Evolutionary conservation across 2,113 vertebrate genomes (phyloP).

Genomic region (Siphamia tubifer): DNA sequence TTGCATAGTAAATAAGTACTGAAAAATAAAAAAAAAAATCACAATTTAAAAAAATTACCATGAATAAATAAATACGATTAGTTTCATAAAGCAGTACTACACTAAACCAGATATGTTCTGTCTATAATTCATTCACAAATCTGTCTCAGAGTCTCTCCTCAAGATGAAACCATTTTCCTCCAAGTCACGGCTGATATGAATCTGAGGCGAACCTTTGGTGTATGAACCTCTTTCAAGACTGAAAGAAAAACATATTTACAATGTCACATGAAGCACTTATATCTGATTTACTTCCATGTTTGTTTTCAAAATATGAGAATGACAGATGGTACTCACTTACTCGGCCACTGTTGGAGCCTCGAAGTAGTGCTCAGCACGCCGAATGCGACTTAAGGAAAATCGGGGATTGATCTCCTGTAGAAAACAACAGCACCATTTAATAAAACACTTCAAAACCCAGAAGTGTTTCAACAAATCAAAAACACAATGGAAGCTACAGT

Average conservation of each 20-base stretch:
- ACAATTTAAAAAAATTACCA: no score
- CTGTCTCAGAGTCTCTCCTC: constrained; percentile 86
- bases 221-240: constrained; percentile 85
- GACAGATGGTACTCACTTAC: constrained; percentile 73
- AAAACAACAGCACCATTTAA: neutral
- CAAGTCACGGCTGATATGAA: constrained; percentile 83
- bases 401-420: constrained; percentile 82
- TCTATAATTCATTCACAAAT: constrained; percentile 77
- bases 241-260: neutral
- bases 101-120: constrained; percentile 5
- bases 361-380: constrained; percentile 89
- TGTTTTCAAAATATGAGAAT: neutral
- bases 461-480: neutral
- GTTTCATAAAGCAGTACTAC: neutral
- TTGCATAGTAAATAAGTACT: no score
- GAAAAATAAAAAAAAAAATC: no score
- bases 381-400: constrained; percentile 89
- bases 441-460: neutral
- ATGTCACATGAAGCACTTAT: neutral
- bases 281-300: neutral
- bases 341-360: constrained; percentile 81
- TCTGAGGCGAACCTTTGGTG: constrained; percentile 85
- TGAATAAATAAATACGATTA: constrained; percentile 20
- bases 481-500: no score
- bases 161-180: constrained; percentile 82